Conservation (phyloP, 2,888 invertebrate genomes). For the Apantesis nais region DNA sequence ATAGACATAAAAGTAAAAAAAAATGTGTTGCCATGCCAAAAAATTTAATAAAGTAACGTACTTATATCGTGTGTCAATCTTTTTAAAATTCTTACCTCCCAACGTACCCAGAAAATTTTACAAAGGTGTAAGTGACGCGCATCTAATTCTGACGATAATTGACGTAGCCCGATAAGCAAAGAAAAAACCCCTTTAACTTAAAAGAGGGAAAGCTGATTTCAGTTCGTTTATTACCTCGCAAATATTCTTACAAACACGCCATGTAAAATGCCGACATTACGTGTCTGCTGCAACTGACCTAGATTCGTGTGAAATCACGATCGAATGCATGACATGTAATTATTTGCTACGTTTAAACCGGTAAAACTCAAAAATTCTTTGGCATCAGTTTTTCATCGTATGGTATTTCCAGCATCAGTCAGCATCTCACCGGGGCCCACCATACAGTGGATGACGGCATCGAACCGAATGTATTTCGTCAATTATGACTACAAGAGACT, state of each 20-base stretch:
- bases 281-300: background rate
- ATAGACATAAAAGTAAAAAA: background rate
- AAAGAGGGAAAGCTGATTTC: background rate
- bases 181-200: background rate
- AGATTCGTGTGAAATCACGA: background rate
- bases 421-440: no score
- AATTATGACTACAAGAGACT: no score
- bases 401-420: no score
- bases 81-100: no score
- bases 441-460: no score
- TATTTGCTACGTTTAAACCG: background rate
- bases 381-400: background rate
- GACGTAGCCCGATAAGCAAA: background rate
- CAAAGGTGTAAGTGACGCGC: background rate
- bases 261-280: background rate
- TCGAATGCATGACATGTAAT: constrained; percentile 18
- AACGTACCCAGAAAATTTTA: no score
- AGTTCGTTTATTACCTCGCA: background rate
- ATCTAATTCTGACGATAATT: background rate
- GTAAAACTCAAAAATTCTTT: background rate
- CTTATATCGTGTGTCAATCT: no score
- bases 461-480: no score
- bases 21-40: background rate
- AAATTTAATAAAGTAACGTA: no score
- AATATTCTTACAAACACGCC: background rate